Evolutionary conservation across 2,888 invertebrate genomes (phyloP), one percentile per base, ranked within the genome.

Genomic region (Nowickia ferox): DNA sequence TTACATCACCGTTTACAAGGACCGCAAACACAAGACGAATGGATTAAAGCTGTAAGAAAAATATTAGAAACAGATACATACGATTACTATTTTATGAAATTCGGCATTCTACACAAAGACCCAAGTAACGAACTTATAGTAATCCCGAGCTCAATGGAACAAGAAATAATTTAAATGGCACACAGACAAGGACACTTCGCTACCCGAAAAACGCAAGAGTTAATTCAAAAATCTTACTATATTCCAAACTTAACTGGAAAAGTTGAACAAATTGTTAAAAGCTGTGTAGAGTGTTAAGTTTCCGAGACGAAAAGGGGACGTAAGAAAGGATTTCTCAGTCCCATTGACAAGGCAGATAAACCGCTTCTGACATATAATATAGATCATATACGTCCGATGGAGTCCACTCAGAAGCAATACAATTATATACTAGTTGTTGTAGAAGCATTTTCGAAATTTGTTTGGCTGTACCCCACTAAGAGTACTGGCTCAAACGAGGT

Each of bases 391-490:
- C 76, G 79, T 38, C 87, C 84, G 9, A 87, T 85, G 84, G 72
- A 79, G 9, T 63, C 19, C 13, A 74, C 48, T 13, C 9, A 48
- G 15, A 84, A 81, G 19, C 0, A 30, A 57, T 86, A 86, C 30
- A 80, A 76, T 40, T 48, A 84, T 48, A 48, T 83, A n/a, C 53
- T 86, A 17, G 84, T 81, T 1, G 40, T 84, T 8, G 42, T 83
- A 11, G 69, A 83, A 30, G 71, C 55, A 5, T 71, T 71, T 17
- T 44, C 57, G 8, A 92, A 92, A 76, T 92, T 91, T 87, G 87
- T 87, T 0, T 92, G 92, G 91, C 42, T 92, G 0, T 91, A 89
- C 65, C 91, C 92, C 0, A 89, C 88, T 0, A 91, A 90, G 69
- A 87, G 86, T 9, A 89, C 89, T 5, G 84, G 88, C 6, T 30